Conservation (phyloP, 2,888 invertebrate genomes). For the Cheilosia urbana region DNA sequence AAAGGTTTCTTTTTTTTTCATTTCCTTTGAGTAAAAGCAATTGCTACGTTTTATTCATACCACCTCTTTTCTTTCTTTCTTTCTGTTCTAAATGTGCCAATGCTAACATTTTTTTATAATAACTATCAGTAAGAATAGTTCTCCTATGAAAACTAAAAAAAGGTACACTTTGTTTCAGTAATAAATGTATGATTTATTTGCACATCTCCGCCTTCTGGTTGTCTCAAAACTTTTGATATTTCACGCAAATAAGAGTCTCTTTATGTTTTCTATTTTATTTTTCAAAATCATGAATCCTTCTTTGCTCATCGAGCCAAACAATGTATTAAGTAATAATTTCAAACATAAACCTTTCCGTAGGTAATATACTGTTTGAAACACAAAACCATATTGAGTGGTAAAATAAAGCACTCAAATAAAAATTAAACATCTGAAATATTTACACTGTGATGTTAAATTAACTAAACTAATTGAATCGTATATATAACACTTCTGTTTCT, state of each 20-base stretch:
- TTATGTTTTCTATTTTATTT: constrained; percentile 23
- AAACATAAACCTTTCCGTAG: neutral
- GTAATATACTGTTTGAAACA: neutral
- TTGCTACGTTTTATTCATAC: too few relatives aligned
- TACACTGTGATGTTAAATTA: constrained; percentile 56
- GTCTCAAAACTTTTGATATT: constrained; percentile 58
- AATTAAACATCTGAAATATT: constrained; percentile 34
- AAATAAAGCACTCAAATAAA: constrained; percentile 14
- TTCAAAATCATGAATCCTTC: constrained; percentile 10
- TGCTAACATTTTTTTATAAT: too few relatives aligned
- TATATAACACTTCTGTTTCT: constrained; percentile 1
- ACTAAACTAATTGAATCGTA: constrained; percentile 9
- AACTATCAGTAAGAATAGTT: too few relatives aligned
- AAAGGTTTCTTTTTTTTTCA: too few relatives aligned
- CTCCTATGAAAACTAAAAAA: too few relatives aligned
- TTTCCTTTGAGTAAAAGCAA: too few relatives aligned
- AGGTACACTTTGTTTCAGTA: constrained; percentile 40
- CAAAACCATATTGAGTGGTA: constrained; percentile 12
- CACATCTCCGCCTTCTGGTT: constrained; percentile 56
- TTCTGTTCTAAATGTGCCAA: too few relatives aligned
- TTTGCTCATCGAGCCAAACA: constrained; percentile 4
- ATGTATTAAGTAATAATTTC: neutral
- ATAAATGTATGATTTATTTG: constrained; percentile 74
- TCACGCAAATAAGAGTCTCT: constrained; percentile 60
- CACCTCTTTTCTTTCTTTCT: too few relatives aligned